phyloP scores from a whole-genome alignment of 2,113 vertebrate genomes.

The Rousettus leschenaultii region DNA sequence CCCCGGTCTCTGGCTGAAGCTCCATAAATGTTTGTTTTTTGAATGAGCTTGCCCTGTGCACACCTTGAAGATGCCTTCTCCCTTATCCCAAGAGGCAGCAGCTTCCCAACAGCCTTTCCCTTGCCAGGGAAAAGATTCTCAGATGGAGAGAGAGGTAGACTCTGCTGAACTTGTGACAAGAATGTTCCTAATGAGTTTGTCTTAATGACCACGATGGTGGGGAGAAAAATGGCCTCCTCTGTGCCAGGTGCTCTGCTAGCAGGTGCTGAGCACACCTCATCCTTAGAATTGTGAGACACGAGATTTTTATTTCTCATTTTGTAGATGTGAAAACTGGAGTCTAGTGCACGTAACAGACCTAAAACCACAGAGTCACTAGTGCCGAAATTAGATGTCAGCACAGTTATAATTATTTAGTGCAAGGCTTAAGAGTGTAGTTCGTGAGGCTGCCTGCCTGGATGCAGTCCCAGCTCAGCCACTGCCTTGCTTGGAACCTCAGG shows the following conservation, averaged over 20 bases:
- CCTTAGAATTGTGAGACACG: too few relatives aligned
- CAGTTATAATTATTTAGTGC: not conserved
- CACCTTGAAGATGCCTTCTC: not conserved
- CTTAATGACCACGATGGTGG: not conserved
- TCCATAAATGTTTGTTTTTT: slow-evolving; percentile 49
- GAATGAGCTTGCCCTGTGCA: not conserved
- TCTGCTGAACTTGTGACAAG: not conserved
- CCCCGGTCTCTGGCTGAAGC: not conserved
- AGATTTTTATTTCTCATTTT: not conserved
- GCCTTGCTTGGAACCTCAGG: not conserved
- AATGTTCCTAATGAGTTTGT: not conserved
- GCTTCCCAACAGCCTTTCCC: not conserved
- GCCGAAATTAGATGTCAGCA: not conserved
- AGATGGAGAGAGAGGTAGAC: not conserved
- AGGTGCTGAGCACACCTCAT: not conserved
- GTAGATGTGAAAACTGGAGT: not conserved
- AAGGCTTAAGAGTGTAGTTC: not conserved
- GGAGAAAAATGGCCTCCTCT: not conserved
- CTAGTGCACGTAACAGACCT: not conserved
- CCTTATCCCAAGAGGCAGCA: not conserved
- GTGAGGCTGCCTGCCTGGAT: too few relatives aligned
- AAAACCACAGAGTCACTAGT: not conserved
- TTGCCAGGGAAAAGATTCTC: not conserved
- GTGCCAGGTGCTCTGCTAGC: fast-evolving
- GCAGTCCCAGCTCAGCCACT: not conserved